Base-by-base conservation (phyloP, 2,888 invertebrate genomes). In the Timandra comae region DNA sequence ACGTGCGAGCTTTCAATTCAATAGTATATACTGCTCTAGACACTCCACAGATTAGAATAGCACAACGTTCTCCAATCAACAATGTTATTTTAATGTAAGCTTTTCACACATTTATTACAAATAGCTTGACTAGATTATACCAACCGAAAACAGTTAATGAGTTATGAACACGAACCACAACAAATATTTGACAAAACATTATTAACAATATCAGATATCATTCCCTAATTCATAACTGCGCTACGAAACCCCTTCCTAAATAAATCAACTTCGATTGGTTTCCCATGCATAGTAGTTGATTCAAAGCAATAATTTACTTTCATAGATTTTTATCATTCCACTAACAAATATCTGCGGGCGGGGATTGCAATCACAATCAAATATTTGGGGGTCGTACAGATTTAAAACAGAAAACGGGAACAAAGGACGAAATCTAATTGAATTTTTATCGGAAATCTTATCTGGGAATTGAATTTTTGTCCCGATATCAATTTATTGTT, bases 371-470 rank as follows among this genome's bases (percentile, higher is more conserved):
- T 63, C 63, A 42, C 33, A 30, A 38, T 34, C 36, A 33, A 27
- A 40, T 30, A 39, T 21, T 51, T 46, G 54, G 69, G 69, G 70
- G 66, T 63, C 10, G 56, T 63, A 69, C 69, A 75, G 76, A 80
- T 81, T 78, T 77, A 70, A 75, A 79, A 68, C 76, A 72, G 70
- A 67, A n/a, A 69, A 54, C 55, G 57, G 62, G 60, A 58, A 52
- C 53, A 41, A 54, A 58, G 64, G 62, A 52, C 43, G 41, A 49
- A 45, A 46, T 46, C 37, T 46, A 54, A 54, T 56, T 52, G 49
- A 52, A 52, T 49, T 46, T 34, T 43, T 49, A 56, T 56, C 51
- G 31, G 8, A 32, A 43, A 45, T 48, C 37, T 43, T 27, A 49
- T 43, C 44, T 37, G 31, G 8, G 22, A 37, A 33, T 41, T 33